Base-by-base conservation (phyloP, 2,797 vertebrate species). In the Danio choprae region DNA sequence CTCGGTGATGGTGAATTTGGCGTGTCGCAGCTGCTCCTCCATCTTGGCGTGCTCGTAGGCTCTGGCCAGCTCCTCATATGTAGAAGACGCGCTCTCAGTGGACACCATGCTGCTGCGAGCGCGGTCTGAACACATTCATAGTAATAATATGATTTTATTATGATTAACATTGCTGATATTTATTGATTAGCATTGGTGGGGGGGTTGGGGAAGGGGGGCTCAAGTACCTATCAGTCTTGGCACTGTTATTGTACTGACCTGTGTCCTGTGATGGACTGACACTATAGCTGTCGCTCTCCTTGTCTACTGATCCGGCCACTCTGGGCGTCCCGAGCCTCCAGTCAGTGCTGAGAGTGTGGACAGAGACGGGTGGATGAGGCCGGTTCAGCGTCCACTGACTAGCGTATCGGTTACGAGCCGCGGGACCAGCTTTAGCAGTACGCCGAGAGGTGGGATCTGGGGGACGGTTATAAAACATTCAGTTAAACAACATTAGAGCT, bases 11-110 rank as follows among this genome's bases (percentile, higher is more conserved):
- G 97, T 98, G 94, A 99, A 98, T 90, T 98, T 99, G 90, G 97
- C 98, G 4, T 99, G 97, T 69, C 97, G 92, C 86, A 99, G 94
- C 92, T 99, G 97, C 85, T 99, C 97, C 92, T 99, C 98, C 97
- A 99, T 97, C 91, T 98, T 98, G 89, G 98, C 98, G 0, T 99
- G 98, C 83, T 99, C 98, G 0, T 99, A 99, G n/a, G 98, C 98
- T 81, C 98, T 92, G 1, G 98, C 98, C 81, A 99, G 93, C 90
- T 99, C 98, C 93, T 99, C 98, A 0, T 99, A 99, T 0, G 98
- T 99, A 82, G 98, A 99, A 72, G 98, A 99, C 81, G 98, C 98
- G 85, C 98, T 99, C 93, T 99, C 98, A 18, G 98, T 99, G 60
- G 98, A 99, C 88, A 99, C 98, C 98, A 99, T 98, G 87, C 98